Conservation (phyloP, 2,797 vertebrate genomes). For the Sebastes hubbsi region DNA sequence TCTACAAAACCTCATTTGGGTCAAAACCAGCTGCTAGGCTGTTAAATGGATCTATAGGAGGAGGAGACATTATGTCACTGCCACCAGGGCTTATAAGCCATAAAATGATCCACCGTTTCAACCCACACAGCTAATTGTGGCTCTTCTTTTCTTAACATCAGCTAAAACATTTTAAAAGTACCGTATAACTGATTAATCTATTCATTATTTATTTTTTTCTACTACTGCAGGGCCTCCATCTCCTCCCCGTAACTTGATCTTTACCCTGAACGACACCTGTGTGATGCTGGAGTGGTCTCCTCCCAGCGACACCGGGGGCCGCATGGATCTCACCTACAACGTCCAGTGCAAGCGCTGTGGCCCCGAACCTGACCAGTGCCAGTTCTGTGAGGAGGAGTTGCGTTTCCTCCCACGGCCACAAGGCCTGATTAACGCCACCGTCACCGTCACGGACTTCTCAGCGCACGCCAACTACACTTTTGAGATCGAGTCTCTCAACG, state of each 20-base stretch:
- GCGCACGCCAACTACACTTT: constrained; percentile 97
- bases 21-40: not conserved
- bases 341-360: constrained; percentile 93
- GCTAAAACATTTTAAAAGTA: not conserved
- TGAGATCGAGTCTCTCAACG: constrained; percentile 95
- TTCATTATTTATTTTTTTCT: not conserved
- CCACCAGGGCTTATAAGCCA: not conserved
- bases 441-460: constrained; percentile 91
- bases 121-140: not conserved
- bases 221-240: constrained; percentile 90
- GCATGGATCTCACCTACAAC: constrained; percentile 95
- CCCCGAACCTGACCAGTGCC: constrained; percentile 83
- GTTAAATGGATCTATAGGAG: not conserved
- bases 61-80: not conserved
- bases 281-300: constrained; percentile 96
- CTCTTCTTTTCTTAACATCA: not conserved
- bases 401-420: constrained; percentile 91
- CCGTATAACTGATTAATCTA: not conserved
- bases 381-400: constrained; percentile 91
- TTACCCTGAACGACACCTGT: constrained; percentile 94
- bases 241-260: constrained; percentile 91
- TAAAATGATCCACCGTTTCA: not conserved
- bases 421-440: constrained; percentile 89
- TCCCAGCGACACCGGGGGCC: constrained; percentile 92
- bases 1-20: not conserved